Percentiles rank a stretch among this genome's conserved stretches.
Conservation (phyloP, 2,797 vertebrate genomes). For the Salarias fasciatus region DNA sequence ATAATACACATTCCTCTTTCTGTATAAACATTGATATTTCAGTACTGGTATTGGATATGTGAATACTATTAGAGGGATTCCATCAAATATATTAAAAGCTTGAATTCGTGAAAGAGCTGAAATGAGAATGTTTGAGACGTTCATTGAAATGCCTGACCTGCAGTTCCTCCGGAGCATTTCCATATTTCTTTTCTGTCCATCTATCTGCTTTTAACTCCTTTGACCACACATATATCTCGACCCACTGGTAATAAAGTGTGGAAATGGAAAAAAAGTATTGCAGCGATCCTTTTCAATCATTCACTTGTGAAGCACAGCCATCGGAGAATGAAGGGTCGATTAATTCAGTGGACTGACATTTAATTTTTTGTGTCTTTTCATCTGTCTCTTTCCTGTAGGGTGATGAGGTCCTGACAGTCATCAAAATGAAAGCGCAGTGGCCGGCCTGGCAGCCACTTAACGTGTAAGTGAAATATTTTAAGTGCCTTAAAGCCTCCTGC, state of each 20-base stretch:
- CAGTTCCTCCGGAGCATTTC: background rate
- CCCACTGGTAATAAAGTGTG: background rate
- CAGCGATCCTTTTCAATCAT: background rate
- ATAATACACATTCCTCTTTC: no score
- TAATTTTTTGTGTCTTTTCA: conserved; percentile 43
- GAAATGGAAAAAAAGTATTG: background rate
- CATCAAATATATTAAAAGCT: background rate
- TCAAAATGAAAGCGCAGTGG: conserved; percentile 99
- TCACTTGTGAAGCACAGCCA: conserved; percentile 1
- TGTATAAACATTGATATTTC: no score
- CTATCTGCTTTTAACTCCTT: background rate
- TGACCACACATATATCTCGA: conserved; percentile 4
- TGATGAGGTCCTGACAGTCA: conserved; percentile 96
- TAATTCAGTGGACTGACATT: conserved; percentile 14
- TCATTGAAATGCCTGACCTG: background rate
- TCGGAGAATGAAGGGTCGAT: conserved; percentile 18
- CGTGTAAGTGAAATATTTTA: conserved; percentile 87
- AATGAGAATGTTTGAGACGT: background rate
- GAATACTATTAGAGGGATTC: background rate
- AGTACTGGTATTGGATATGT: background rate
- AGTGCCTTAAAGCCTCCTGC: background rate
- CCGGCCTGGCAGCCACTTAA: conserved; percentile 98
- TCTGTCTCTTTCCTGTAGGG: conserved; percentile 81
- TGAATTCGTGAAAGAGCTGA: background rate
- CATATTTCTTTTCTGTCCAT: background rate